Conservation (phyloP, 1,140 invertebrate genomes). For the Cecropterus lyciades region DNA sequence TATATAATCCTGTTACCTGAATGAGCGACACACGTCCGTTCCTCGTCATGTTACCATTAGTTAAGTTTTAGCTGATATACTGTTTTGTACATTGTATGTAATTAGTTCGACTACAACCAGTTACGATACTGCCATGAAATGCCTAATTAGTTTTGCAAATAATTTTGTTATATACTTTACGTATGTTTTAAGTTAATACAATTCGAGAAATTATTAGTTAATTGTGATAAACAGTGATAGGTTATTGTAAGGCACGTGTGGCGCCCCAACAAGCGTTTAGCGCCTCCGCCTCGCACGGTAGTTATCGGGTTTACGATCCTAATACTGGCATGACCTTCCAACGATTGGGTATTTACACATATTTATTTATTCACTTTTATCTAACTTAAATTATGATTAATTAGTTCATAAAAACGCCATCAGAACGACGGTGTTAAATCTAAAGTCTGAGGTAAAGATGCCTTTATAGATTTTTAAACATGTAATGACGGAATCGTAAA, state of each 20-base stretch:
- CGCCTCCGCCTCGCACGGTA: constrained; percentile 11
- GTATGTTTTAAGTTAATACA: constrained; percentile 62
- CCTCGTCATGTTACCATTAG: constrained; percentile 82
- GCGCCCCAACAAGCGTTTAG: constrained; percentile 1
- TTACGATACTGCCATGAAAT: constrained; percentile 83
- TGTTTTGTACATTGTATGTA: constrained; percentile 75
- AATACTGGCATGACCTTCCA: constrained; percentile 29
- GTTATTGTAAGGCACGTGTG: constrained; percentile 48
- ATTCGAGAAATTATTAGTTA: constrained; percentile 80
- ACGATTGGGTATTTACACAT: constrained; percentile 54
- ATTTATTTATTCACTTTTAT: constrained; percentile 75
- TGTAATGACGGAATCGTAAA: constrained; percentile 73
- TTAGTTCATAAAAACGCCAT: constrained; percentile 77
- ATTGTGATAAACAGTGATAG: constrained; percentile 80
- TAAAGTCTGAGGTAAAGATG: constrained; percentile 84
- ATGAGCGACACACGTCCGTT: constrained; percentile 77
- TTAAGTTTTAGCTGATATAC: constrained; percentile 73
- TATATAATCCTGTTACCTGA: constrained; percentile 78
- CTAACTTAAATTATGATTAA: constrained; percentile 76
- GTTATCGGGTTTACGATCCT: constrained; percentile 9
- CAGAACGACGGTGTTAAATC: constrained; percentile 78
- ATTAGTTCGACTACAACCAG: constrained; percentile 79
- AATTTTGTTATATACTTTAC: constrained; percentile 68
- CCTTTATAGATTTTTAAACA: constrained; percentile 83
- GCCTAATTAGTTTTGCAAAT: constrained; percentile 78